Evolutionary conservation across 2,113 vertebrate genomes (phyloP).

Genomic region (Takifugu bimaculatus): DNA sequence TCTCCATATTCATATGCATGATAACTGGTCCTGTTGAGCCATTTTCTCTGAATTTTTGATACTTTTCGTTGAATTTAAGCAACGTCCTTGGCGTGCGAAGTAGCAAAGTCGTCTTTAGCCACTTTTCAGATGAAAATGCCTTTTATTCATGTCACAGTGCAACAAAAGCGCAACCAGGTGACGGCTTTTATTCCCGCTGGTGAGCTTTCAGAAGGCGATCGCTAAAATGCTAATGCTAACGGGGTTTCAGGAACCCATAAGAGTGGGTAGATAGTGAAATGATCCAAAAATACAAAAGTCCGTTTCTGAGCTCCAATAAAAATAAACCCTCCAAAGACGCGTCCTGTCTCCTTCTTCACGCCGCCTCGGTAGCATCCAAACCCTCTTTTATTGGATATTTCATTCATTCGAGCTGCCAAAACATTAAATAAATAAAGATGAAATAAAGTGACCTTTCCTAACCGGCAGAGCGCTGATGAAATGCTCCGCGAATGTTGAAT

Average conservation of each 20-base stretch:
- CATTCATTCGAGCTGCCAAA: not conserved
- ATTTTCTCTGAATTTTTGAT: no score
- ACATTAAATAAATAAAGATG: not conserved
- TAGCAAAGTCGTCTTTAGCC: no score
- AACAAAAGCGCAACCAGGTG: no score
- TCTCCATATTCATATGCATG: no score
- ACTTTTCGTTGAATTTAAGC: no score
- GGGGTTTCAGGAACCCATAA: no score
- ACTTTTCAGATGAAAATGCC: no score
- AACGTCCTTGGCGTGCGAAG: no score
- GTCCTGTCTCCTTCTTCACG: not conserved
- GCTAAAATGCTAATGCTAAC: not conserved
- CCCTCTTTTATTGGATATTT: not conserved
- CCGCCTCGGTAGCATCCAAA: not conserved
- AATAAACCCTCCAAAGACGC: not conserved
- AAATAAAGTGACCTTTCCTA: not conserved
- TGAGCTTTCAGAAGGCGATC: not conserved
- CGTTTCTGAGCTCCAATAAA: not conserved
- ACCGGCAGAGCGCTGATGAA: not conserved
- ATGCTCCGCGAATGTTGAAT: constrained; percentile 8
- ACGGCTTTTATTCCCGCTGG: no score
- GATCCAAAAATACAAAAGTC: constrained; percentile 8
- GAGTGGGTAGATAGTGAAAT: not conserved
- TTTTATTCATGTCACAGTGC: no score
- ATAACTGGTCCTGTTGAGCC: no score